Evolutionary conservation across 1,140 invertebrate species (phyloP).

Genomic region (Lepidotrigona ventralis): DNA sequence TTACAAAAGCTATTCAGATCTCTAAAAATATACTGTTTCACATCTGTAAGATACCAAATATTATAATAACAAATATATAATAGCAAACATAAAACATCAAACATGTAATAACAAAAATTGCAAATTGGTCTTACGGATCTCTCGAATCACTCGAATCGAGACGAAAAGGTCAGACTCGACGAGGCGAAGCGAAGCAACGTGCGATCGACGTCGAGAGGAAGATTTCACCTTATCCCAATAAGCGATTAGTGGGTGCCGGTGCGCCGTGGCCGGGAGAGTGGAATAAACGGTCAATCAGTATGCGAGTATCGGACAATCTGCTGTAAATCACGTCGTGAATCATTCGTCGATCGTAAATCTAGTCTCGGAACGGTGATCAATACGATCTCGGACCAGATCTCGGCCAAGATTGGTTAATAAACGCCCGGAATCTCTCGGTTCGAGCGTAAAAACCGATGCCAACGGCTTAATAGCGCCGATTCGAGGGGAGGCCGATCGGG

Average conservation of each 20-base stretch:
- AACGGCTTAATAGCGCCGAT: constrained; percentile 62
- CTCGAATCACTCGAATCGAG: neutral
- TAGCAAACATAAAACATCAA: no score
- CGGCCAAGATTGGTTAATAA: constrained; percentile 58
- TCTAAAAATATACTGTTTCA: no score
- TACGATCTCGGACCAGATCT: constrained; percentile 48
- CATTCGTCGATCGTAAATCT: constrained; percentile 69
- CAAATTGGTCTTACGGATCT: no score
- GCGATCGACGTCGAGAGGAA: neutral
- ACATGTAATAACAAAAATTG: no score
- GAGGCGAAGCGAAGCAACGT: neutral
- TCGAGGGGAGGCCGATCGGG: constrained; percentile 31
- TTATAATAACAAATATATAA: no score
- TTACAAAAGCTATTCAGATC: no score
- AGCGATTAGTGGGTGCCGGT: constrained; percentile 53
- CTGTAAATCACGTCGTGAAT: constrained; percentile 73
- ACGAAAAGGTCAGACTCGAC: neutral
- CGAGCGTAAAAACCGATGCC: constrained; percentile 52
- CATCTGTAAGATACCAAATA: no score
- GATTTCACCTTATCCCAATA: constrained; percentile 68
- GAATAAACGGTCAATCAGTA: constrained; percentile 71
- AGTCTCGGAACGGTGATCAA: constrained; percentile 50
- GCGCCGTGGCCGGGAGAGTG: constrained; percentile 36
- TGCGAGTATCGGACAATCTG: constrained; percentile 57
- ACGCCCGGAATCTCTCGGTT: constrained; percentile 29